Base-by-base conservation (phyloP, 2,888 invertebrate species). In the Lampropteryx suffumata region DNA sequence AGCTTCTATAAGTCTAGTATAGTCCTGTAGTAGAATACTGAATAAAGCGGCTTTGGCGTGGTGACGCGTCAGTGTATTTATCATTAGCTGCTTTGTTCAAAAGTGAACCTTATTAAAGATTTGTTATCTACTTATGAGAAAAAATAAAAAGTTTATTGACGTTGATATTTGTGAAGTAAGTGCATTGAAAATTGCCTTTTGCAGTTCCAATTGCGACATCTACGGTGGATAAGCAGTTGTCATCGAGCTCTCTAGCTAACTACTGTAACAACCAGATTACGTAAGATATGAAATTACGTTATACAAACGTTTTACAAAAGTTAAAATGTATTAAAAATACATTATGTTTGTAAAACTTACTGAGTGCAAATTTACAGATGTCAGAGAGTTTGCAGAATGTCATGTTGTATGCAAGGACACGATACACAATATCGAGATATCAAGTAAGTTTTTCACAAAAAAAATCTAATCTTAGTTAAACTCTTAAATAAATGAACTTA, bases 131-230 rank as follows among this genome's bases (percentile, higher is more conserved):
- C 1, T 3, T 29, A 29, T 1, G 9, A 30, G 8, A 14, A 35
- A 6, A 35, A 12, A 26, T 9, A 11, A 4, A 8, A 3, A n/a
- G n/a, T n/a, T n/a, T n/a, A n/a, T n/a, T n/a, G n/a, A n/a, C n/a
- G n/a, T n/a, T n/a, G n/a, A n/a, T n/a, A n/a, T n/a, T n/a, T n/a
- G n/a, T n/a, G n/a, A n/a, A n/a, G n/a, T n/a, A n/a, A n/a, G n/a
- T n/a, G n/a, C n/a, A n/a, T n/a, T n/a, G n/a, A n/a, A n/a, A 13
- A n/a, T 37, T 1, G 4, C 8, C 55, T 42, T 37, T 48, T 35
- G 24, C 49, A 59, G 44, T 50, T 32, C 12, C 14, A 27, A 41
- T 37, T 14, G 28, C 43, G 9, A 29, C 28, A 8, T 21, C 39
- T 17, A 26, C 48, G 2, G 29, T 14, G 6, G 36, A 48, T 28